Evolutionary conservation across 2,113 vertebrate species (phyloP).

Genomic region (Motacilla alba): DNA sequence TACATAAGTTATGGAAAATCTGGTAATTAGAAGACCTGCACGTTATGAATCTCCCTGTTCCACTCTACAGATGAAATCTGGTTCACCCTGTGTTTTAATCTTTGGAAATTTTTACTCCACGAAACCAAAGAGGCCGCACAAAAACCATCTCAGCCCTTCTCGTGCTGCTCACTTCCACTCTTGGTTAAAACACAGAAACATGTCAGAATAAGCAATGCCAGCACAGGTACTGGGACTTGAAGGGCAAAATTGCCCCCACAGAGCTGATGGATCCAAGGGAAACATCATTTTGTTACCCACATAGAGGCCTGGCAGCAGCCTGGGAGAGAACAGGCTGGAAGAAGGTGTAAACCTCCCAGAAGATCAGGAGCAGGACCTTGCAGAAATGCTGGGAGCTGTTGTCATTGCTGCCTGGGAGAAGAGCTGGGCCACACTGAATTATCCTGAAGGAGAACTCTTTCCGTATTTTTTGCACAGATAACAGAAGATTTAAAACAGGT

Average conservation of each 20-base stretch:
- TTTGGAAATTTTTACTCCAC: neutral
- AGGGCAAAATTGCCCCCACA: neutral
- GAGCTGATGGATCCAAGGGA: neutral
- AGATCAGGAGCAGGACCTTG: neutral
- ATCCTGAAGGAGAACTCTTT: neutral
- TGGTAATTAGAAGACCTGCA: neutral
- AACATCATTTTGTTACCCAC: neutral
- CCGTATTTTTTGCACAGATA: neutral
- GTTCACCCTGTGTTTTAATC: neutral
- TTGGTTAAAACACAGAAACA: neutral
- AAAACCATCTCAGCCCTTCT: neutral
- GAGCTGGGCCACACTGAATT: neutral
- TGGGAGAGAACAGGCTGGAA: neutral
- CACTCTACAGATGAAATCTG: neutral
- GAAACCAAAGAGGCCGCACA: neutral
- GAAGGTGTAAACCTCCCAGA: neutral
- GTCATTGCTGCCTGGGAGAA: neutral
- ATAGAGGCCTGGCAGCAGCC: neutral
- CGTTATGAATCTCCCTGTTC: neutral
- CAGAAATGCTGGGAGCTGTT: neutral
- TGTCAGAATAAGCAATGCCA: neutral
- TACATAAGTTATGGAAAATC: neutral
- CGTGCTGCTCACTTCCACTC: neutral
- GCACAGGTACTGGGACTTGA: no score
- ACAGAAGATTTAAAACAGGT: slow-evolving; percentile 23